phyloP scores from a whole-genome alignment of 1,140 invertebrate species.

The Danaus plexippus region DNA sequence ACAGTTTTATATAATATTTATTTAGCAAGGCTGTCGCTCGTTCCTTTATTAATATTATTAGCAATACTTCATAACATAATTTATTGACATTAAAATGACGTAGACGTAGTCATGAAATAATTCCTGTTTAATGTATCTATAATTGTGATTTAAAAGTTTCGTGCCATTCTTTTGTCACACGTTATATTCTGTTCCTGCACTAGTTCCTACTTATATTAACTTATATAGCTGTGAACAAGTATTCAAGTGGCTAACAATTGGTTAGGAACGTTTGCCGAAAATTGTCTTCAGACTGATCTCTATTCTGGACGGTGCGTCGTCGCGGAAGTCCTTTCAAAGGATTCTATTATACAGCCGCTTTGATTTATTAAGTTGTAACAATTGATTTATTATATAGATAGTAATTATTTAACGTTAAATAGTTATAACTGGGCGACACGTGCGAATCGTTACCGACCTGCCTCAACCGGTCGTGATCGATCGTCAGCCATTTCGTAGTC shows the following conservation, averaged over 20 bases:
- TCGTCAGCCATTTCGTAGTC: slow-evolving; percentile 36
- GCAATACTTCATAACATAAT: no score
- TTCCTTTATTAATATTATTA: no score
- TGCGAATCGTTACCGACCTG: slow-evolving; percentile 45
- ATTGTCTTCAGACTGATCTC: slow-evolving; percentile 27
- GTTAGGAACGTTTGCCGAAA: slow-evolving; percentile 28
- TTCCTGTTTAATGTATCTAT: no score
- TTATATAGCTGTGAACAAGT: slow-evolving; percentile 11
- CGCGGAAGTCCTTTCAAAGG: slow-evolving; percentile 25
- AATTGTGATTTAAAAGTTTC: no score
- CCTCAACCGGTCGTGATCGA: slow-evolving; percentile 50
- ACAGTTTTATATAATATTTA: no score
- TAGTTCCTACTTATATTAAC: slow-evolving; percentile 11
- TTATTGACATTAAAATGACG: no score
- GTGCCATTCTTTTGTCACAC: no score
- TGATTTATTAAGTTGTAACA: not conserved
- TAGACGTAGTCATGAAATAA: no score
- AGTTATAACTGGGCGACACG: slow-evolving; percentile 22
- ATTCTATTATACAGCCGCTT: slow-evolving; percentile 14
- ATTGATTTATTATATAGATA: not conserved
- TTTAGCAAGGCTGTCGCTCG: no score
- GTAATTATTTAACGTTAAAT: not conserved
- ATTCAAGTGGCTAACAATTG: slow-evolving; percentile 36
- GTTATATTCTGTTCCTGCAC: not conserved
- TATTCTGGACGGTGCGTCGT: slow-evolving; percentile 20